Conservation (phyloP, 2,113 vertebrate species). For the Miniopterus natalensis region DNA sequence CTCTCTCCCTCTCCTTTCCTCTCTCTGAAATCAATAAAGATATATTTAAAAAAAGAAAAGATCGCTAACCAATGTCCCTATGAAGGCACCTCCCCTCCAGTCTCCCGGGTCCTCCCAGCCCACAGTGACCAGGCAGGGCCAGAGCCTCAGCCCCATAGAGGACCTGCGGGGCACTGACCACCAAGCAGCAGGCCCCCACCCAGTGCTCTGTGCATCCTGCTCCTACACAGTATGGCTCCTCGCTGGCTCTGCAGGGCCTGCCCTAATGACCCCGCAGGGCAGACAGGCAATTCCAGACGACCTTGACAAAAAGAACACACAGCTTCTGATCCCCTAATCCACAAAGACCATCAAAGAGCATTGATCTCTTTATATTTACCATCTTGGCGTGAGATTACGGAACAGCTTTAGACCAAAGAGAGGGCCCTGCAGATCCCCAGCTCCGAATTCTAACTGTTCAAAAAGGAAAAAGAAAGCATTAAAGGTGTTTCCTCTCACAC, state of each 20-base stretch:
- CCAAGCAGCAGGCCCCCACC: background rate
- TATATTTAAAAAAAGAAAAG: no score
- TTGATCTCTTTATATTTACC: conserved; percentile 87
- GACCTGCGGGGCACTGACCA: no score
- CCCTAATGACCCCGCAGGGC: background rate
- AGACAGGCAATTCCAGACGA: no score
- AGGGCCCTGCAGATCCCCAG: conserved; percentile 96
- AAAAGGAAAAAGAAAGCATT: conserved; percentile 46
- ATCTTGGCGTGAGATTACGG: conserved; percentile 96
- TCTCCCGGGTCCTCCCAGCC: background rate
- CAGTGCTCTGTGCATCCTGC: background rate
- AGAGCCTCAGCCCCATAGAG: background rate
- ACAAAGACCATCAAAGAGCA: background rate
- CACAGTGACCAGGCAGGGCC: background rate
- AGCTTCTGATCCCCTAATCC: background rate
- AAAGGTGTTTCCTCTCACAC: background rate
- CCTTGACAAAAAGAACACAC: background rate
- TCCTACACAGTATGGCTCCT: background rate
- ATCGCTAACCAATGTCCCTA: background rate
- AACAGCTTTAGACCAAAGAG: conserved; percentile 97
- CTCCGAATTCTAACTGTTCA: conserved; percentile 95
- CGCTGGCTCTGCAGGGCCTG: background rate
- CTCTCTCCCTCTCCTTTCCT: no score
- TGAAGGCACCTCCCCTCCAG: background rate
- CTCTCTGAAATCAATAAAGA: no score